Conservation (phyloP, 2,888 invertebrate genomes). For the Abrostola tripartita region DNA sequence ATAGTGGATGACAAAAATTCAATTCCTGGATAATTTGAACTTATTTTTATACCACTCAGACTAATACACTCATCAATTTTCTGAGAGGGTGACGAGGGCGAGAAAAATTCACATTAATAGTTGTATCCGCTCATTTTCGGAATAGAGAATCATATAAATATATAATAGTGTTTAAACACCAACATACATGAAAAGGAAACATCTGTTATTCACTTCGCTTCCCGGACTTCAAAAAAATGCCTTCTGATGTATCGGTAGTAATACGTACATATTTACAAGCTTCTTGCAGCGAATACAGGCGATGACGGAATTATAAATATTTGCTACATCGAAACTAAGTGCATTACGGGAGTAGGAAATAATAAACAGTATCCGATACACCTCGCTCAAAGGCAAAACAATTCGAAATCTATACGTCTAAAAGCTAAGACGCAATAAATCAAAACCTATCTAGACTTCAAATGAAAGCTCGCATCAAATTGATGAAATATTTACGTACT, state of each 20-base stretch:
- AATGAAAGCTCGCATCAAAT: neutral
- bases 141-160: conserved; percentile 59
- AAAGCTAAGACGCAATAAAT: conserved; percentile 30
- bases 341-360: conserved; percentile 44
- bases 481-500: neutral
- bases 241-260: conserved; percentile 27
- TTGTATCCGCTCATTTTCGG: conserved; percentile 67
- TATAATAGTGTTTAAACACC: conserved; percentile 60
- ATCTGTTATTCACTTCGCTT: conserved; percentile 64
- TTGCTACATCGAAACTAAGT: conserved; percentile 50
- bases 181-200: conserved; percentile 67
- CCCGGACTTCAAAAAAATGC: conserved; percentile 47
- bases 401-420: conserved; percentile 29
- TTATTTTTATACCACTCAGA: conserved; percentile 29
- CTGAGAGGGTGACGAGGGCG: conserved; percentile 58
- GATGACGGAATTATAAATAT: conserved; percentile 50
- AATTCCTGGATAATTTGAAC: conserved; percentile 27
- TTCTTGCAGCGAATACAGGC: conserved; percentile 28
- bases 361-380: conserved; percentile 53
- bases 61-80: conserved; percentile 43
- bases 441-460: conserved; percentile 4
- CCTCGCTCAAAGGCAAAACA: conserved; percentile 24
- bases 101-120: conserved; percentile 60
- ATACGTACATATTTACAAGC: conserved; percentile 36
- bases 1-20: conserved; percentile 14